Evolutionary conservation across 2,113 vertebrate genomes (phyloP), one percentile per base, ranked within the genome.

Genomic region (Halcyon senegalensis): DNA sequence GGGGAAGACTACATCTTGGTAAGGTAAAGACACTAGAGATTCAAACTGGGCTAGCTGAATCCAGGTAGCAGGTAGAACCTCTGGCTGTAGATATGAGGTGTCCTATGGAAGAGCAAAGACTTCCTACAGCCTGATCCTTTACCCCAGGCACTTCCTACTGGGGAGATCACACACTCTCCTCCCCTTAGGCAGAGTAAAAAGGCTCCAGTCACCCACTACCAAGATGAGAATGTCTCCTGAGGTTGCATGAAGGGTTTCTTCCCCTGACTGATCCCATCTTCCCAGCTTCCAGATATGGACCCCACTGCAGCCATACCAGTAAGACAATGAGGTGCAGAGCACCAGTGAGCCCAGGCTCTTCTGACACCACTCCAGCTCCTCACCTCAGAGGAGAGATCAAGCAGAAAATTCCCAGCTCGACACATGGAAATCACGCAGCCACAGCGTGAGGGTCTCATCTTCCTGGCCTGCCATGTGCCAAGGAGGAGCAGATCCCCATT

Each of bases 391-490:
- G 13, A 83, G 25, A 89, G 5, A 51, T 4, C 6, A 11, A 31
- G 16, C 20, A 3, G 53, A 76, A 44, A 88, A 1, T 1, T 44
- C 30, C 13, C 35, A 58, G 35, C 31, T 55, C 31, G 69, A 4
- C 1, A 2, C 41, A 24, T 10, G 55, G n/a, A 76, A 76, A 44
- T 25, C 72, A 86, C 31, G 14, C 51, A 92, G 43, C 14, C 72
- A 17, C 28, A 69, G 33, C 15, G 23, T 24, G 43, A 62, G 5
- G 19, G 16, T 31, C 20, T 86, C 31, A 3, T 50, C 63, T 84
- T 3, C 5, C 25, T 73, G 60, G 5, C n/a, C 30, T 77, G 16
- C 8, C 18, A 2, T 0, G 0, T 62, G 7, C 21, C 78, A 43
- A 33, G 0, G 0, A 59, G 51, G 48, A 92, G 53, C 51, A 76